These are phyloP conservation scores for Diloba caeruleocephala DNA, from an alignment of 2,888 invertebrate species.

Conservation along the genomic window DNA sequence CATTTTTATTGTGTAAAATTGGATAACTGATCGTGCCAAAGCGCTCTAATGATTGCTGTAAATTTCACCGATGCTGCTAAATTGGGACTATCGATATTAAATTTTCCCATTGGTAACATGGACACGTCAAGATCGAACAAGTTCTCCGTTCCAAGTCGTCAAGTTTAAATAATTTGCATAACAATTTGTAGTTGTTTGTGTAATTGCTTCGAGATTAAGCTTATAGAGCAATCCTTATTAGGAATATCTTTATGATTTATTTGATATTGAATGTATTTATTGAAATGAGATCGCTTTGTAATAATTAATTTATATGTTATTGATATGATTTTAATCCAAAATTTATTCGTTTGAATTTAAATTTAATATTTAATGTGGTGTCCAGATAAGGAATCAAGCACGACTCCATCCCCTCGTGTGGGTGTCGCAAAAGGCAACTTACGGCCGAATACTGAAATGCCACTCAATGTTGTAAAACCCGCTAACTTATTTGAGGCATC, in stretches of 20 bases:
- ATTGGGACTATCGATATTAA: slow-evolving; percentile 70
- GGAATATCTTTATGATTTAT: slow-evolving; percentile 37
- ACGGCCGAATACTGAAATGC: too few species aligned
- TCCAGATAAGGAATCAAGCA: too few species aligned
- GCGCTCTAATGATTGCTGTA: slow-evolving; percentile 58
- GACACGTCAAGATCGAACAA: slow-evolving; percentile 60
- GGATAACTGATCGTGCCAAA: slow-evolving; percentile 54
- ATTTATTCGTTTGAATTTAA: slow-evolving; percentile 24
- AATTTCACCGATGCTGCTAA: slow-evolving; percentile 56
- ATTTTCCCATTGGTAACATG: slow-evolving; percentile 69
- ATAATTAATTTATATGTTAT: slow-evolving; percentile 42
- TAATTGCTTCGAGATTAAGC: slow-evolving; percentile 48
- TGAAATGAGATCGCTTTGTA: slow-evolving; percentile 20
- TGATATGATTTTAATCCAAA: slow-evolving; percentile 39
- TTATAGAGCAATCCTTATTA: slow-evolving; percentile 37
- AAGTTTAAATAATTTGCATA: slow-evolving; percentile 70
- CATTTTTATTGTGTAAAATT: slow-evolving; percentile 56
- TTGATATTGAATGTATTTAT: slow-evolving; percentile 34
- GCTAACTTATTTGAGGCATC: too few species aligned
- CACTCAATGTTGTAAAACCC: too few species aligned
- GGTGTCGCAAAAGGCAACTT: too few species aligned
- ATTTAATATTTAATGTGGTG: slow-evolving; percentile 3
- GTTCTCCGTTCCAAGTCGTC: slow-evolving; percentile 68
- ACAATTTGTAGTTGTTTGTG: slow-evolving; percentile 60
- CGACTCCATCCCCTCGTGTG: too few species aligned